Conservation (phyloP, 2,888 invertebrate genomes). For the Strigamia transsilvanica region DNA sequence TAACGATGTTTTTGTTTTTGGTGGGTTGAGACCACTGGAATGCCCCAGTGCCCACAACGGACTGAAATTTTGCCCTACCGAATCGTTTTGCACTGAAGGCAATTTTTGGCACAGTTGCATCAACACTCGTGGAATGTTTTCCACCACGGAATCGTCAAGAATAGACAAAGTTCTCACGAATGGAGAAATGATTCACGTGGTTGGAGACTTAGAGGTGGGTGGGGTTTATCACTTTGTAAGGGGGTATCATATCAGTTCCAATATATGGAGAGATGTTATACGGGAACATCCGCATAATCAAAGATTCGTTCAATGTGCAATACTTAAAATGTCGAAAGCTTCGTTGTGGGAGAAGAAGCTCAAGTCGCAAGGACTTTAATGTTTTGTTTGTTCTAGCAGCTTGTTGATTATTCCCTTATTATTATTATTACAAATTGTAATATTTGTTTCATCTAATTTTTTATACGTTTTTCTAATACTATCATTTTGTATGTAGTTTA, state of each 20-base stretch:
- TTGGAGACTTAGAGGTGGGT: slow-evolving; percentile 51
- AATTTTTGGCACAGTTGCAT: slow-evolving; percentile 52
- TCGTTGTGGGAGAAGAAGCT: slow-evolving; percentile 51
- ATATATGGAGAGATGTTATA: slow-evolving; percentile 52
- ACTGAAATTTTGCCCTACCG: slow-evolving; percentile 51
- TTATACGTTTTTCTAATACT: not conserved
- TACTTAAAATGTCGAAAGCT: slow-evolving; percentile 41
- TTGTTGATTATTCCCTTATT: too few species aligned
- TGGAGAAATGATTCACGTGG: slow-evolving; percentile 52
- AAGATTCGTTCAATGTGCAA: slow-evolving; percentile 51
- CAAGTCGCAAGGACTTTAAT: slow-evolving; percentile 31
- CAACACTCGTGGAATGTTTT: slow-evolving; percentile 52
- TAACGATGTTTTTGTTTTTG: slow-evolving; percentile 52
- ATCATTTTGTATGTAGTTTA: not conserved
- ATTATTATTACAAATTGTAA: too few species aligned
- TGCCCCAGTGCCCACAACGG: slow-evolving; percentile 52
- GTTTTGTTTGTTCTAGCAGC: not conserved
- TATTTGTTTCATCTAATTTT: not conserved
- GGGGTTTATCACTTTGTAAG: slow-evolving; percentile 52
- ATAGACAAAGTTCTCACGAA: slow-evolving; percentile 53
- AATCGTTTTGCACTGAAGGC: slow-evolving; percentile 51
- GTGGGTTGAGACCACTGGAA: slow-evolving; percentile 50
- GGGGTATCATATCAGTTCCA: slow-evolving; percentile 52
- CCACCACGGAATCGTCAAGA: slow-evolving; percentile 48
- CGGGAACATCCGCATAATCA: slow-evolving; percentile 54